These are phyloP conservation scores for Thalassoma bifasciatum DNA, from an alignment of 2,113 vertebrate species.

Conservation along the genomic window DNA sequence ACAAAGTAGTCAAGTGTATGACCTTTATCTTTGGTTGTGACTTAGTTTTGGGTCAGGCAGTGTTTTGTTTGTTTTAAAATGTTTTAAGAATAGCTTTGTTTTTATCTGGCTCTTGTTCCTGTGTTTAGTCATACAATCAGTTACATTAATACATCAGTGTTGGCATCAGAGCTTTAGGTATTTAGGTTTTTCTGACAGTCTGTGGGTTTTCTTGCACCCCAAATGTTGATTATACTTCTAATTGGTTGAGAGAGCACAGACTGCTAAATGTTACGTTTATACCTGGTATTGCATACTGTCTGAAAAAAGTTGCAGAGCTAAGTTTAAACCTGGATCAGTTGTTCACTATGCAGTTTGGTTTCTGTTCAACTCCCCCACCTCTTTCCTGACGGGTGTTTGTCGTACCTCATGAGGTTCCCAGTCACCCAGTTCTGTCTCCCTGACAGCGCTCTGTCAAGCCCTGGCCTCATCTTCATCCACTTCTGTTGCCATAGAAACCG, in stretches of 20 bases:
- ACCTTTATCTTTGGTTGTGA: too few species aligned
- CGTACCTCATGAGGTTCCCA: constrained; percentile 41
- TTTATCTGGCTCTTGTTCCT: background rate
- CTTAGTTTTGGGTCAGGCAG: too few species aligned
- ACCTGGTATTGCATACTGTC: constrained; percentile 5
- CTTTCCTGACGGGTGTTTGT: constrained; percentile 37
- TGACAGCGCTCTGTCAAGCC: constrained; percentile 70
- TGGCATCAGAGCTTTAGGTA: background rate
- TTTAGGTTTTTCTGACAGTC: background rate
- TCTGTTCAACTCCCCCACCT: constrained; percentile 15
- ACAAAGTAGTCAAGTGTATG: too few species aligned
- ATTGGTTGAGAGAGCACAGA: background rate
- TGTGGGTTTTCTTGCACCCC: background rate
- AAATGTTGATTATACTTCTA: background rate
- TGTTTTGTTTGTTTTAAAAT: too few species aligned
- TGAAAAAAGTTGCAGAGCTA: background rate
- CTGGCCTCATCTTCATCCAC: constrained; percentile 47
- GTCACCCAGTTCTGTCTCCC: constrained; percentile 35
- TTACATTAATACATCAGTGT: background rate
- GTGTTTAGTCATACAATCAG: too few species aligned
- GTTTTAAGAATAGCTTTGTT: background rate
- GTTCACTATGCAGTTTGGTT: background rate
- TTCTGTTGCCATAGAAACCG: constrained; percentile 80
- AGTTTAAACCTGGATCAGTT: constrained; percentile 17
- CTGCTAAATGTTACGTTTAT: background rate